Evolutionary conservation across 2,888 invertebrate species (phyloP).

Genomic region (Tenthredo livida): DNA sequence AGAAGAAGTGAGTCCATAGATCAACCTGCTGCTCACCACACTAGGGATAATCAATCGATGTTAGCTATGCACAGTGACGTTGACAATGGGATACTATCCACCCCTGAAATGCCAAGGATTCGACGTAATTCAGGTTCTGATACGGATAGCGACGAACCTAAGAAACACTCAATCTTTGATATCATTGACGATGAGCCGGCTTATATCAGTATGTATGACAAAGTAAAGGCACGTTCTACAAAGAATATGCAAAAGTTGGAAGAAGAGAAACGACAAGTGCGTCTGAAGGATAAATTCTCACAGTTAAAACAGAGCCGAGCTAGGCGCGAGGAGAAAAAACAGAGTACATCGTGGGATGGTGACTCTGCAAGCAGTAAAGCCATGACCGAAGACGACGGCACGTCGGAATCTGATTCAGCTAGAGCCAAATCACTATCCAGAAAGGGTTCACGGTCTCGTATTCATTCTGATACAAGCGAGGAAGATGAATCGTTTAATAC

Average conservation of each 20-base stretch:
- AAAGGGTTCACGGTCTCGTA: constrained; percentile 86
- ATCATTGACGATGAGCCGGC: constrained; percentile 93
- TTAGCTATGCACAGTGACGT: constrained; percentile 72
- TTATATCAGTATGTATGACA: constrained; percentile 98
- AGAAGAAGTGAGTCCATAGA: constrained; percentile 60
- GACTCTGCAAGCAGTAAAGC: constrained; percentile 83
- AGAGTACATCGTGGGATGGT: constrained; percentile 93
- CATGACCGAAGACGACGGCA: constrained; percentile 75
- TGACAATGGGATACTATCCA: constrained; percentile 72
- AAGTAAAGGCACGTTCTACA: constrained; percentile 95
- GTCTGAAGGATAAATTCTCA: constrained; percentile 90
- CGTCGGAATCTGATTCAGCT: constrained; percentile 78
- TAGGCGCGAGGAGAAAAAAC: constrained; percentile 93
- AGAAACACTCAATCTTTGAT: constrained; percentile 95
- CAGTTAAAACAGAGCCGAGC: constrained; percentile 93
- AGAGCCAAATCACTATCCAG: constrained; percentile 81
- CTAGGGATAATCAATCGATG: constrained; percentile 61
- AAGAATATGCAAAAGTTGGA: constrained; percentile 96
- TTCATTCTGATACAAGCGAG: constrained; percentile 90
- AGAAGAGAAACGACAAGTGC: constrained; percentile 91
- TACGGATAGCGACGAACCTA: constrained; percentile 90
- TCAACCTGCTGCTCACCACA: constrained; percentile 59
- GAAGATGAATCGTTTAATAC: constrained; percentile 83
- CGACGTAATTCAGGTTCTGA: constrained; percentile 75
- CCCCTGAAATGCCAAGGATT: constrained; percentile 72